Conservation (phyloP, 2,113 vertebrate genomes). For the Trogon melanurus region DNA sequence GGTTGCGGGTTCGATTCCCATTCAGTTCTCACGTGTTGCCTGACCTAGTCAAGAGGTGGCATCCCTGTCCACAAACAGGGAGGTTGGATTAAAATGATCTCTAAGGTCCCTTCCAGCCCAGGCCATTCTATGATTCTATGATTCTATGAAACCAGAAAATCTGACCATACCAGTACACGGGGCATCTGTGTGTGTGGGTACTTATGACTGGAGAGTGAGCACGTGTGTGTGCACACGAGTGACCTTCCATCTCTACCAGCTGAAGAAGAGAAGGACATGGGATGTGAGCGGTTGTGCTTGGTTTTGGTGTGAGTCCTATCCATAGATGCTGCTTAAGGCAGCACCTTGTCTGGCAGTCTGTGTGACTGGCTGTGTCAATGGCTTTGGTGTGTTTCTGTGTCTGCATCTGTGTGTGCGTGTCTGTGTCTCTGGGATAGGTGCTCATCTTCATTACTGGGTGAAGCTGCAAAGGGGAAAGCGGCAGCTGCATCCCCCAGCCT, state of each 20-base stretch:
- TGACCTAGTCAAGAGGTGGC: too few species aligned
- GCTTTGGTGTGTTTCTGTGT: too few species aligned
- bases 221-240: fast-evolving
- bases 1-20: too few species aligned
- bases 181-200: not conserved
- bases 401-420: too few species aligned
- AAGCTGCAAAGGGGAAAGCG: not conserved
- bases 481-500: not conserved
- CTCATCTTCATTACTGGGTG: not conserved
- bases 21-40: too few species aligned
- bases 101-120: too few species aligned
- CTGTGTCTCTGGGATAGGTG: too few species aligned
- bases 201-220: not conserved
- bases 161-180: too few species aligned
- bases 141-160: not conserved
- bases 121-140: too few species aligned
- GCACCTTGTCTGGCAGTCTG: fast-evolving
- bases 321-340: fast-evolving
- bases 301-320: not conserved
- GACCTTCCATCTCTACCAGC: not conserved
- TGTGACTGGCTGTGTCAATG: fast-evolving
- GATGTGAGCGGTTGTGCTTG: not conserved
- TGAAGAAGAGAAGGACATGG: not conserved
- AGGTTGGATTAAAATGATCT: too few species aligned
- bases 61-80: too few species aligned